A percentile compares a stretch with the other conserved stretches of the same genome.
Evolutionary conservation across 2,888 invertebrate species (phyloP).

Genomic region (Bombylius discolor): DNA sequence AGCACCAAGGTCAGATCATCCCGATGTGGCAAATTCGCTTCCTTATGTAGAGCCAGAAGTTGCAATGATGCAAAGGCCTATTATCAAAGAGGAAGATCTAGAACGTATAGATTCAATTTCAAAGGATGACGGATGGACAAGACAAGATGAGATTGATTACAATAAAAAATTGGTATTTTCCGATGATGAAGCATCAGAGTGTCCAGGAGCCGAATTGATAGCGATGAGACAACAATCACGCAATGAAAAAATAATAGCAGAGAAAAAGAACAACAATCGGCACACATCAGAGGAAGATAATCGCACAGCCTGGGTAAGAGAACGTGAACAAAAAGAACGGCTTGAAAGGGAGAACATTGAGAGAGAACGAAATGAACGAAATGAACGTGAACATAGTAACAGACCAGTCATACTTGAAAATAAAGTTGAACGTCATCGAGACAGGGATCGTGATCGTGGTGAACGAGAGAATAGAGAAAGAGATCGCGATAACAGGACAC

Average conservation of each 20-base stretch:
- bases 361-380: conserved; percentile 17
- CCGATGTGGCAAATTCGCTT: conserved; percentile 9
- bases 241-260: conserved; percentile 1
- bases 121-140: conserved; percentile 83
- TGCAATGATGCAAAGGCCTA: conserved; percentile 63
- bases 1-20: conserved; percentile 19
- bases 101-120: conserved; percentile 84
- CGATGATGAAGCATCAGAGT: conserved; percentile 60
- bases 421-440: conserved; percentile 26
- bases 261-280: conserved; percentile 7
- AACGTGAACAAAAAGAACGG: conserved; percentile 11
- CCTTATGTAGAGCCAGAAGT: conserved; percentile 40
- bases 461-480: conserved; percentile 17
- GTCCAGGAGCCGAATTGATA: conserved; percentile 13
- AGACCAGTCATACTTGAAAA: background rate
- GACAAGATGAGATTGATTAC: conserved; percentile 86
- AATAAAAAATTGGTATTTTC: conserved; percentile 90
- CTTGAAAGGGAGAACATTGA: conserved; percentile 15
- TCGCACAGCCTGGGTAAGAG: conserved; percentile 10
- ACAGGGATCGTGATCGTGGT: conserved; percentile 18
- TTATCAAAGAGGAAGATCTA: conserved; percentile 86
- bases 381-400: conserved; percentile 17
- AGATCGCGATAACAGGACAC: conserved; percentile 27
- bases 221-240: conserved; percentile 12
- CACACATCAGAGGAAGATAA: conserved; percentile 17